phyloP scores from a whole-genome alignment of 2,888 invertebrate genomes.

The Mythimna pallens region DNA sequence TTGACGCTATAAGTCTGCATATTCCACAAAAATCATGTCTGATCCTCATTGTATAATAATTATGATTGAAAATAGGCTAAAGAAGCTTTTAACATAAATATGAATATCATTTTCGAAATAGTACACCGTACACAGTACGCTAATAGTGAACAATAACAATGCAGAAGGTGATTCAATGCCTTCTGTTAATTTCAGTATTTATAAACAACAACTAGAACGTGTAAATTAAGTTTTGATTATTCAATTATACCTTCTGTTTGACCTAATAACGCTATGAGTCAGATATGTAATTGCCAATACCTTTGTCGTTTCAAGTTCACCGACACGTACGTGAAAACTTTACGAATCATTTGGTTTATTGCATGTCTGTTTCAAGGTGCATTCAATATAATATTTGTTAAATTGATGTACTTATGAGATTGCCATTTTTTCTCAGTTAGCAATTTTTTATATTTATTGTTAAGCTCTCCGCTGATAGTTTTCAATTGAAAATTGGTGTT shows the following conservation, averaged over 20 bases:
- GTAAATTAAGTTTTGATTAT: constrained; percentile 32
- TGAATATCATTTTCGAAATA: constrained; percentile 5
- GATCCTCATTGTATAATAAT: too few species aligned
- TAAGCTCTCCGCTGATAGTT: too few species aligned
- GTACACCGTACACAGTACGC: not conserved
- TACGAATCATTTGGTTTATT: constrained; percentile 5
- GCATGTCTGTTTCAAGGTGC: not conserved
- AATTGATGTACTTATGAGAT: too few species aligned
- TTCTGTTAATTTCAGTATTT: constrained; percentile 1
- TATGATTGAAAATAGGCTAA: not conserved
- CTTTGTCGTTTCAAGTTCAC: constrained; percentile 39
- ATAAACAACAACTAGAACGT: not conserved
- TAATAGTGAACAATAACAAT: constrained; percentile 21
- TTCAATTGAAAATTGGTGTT: too few species aligned
- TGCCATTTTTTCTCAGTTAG: too few species aligned
- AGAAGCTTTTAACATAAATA: not conserved
- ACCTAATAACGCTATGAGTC: constrained; percentile 46
- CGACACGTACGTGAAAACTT: constrained; percentile 16
- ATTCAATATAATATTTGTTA: too few species aligned
- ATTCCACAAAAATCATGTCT: too few species aligned
- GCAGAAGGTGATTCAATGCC: constrained; percentile 2
- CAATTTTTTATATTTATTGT: too few species aligned
- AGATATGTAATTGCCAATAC: constrained; percentile 31
- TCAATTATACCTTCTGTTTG: constrained; percentile 29
- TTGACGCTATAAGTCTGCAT: too few species aligned